Conservation (phyloP, 2,888 invertebrate genomes). For the Acronicta aceris region DNA sequence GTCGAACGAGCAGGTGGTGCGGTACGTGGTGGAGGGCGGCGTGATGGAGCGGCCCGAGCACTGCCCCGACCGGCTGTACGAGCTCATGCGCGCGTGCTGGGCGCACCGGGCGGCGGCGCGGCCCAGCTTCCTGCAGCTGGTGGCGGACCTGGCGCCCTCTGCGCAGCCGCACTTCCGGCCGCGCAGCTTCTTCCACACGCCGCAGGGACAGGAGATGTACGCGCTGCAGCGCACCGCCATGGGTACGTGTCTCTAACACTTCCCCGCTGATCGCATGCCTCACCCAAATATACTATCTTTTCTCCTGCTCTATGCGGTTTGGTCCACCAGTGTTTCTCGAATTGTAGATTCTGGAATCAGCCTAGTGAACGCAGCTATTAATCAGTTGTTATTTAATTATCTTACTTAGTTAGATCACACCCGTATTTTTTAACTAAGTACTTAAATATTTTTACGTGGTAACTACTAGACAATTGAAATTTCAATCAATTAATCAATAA, state of each 20-base stretch:
- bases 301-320: no score
- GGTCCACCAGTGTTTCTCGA: no score
- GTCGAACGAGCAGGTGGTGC: constrained; percentile 97
- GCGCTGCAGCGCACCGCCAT: constrained; percentile 74
- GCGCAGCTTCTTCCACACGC: constrained; percentile 91
- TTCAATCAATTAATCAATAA: no score
- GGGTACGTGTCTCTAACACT: constrained; percentile 63
- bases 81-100: constrained; percentile 98
- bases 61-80: constrained; percentile 97
- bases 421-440: no score
- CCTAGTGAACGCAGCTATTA: no score
- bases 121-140: constrained; percentile 95
- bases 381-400: no score
- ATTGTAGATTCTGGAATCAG: no score
- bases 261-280: no score
- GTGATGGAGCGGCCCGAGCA: constrained; percentile 98
- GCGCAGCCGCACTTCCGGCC: constrained; percentile 90
- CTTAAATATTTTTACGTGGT: no score
- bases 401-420: no score
- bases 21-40: constrained; percentile 96
- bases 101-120: constrained; percentile 93
- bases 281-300: no score
- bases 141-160: constrained; percentile 92
- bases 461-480: no score
- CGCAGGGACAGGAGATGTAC: constrained; percentile 89